Evolutionary conservation across 1,140 invertebrate species (phyloP), one percentile per base, ranked within the genome.

Genomic region (Conus betulinus): DNA sequence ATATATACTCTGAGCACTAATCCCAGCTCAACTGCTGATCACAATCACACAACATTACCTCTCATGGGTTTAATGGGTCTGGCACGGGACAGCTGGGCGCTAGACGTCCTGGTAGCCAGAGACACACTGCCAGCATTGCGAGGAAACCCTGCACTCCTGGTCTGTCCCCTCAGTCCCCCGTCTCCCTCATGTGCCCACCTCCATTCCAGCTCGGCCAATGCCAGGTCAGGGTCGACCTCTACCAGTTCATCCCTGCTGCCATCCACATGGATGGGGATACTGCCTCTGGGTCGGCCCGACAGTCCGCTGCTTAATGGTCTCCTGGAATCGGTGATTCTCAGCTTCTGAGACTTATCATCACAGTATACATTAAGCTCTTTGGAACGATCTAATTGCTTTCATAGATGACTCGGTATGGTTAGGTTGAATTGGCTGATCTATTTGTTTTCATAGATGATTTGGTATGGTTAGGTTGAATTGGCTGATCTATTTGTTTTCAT

Each of bases 31-130:
- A 11, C 39, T 39, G 39, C 39, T 39, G 39, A 60, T 60, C 57
- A 60, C 15, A 8, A 60, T 11, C 57, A 23, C 5, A 53, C 23
- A 81, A 7, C 3, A 81, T 81, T 27, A 84, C 82, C 82, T n/a
- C n/a, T 84, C 82, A 39, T 84, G 82, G 82, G 82, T 63, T 84
- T 84, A 39, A 84, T 63, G 20, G 82, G 82, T 27, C 82, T 60
- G 82, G 53, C 82, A 63, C 82, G 82, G 20, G 53, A n/a, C 13
- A 8, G 23, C 23, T 84, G 52, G 17, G 27, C n/a, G 13, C 51
- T 52, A 27, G 55, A 60, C n/a, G 53, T 27, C 17, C 82, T 67
- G 8, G 23, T 20, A 23, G 79, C 79, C 13, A 53, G 15, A 20
- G 10, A 13, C 10, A 3, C 76, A 71, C 67, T n/a, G 60, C 60